Conservation (phyloP, 2,888 invertebrate genomes). For the Leucozona laternaria region DNA sequence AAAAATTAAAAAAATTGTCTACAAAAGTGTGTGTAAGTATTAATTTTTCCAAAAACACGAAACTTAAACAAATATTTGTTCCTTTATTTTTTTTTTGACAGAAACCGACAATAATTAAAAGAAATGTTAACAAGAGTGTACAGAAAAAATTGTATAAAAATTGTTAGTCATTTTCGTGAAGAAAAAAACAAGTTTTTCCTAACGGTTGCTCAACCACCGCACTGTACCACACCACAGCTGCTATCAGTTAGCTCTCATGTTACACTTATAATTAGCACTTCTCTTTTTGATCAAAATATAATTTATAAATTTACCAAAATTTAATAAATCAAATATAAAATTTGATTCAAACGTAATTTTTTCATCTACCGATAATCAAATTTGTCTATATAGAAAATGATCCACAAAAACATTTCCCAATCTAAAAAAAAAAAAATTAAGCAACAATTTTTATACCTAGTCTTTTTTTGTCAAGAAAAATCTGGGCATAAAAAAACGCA, state of each 20-base stretch:
- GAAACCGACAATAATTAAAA: no score
- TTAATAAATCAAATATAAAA: not conserved
- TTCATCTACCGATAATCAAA: not conserved
- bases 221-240: not conserved
- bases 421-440: not conserved
- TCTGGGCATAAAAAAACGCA: not conserved
- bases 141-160: not conserved
- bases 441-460: not conserved
- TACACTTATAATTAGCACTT: not conserved
- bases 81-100: no score
- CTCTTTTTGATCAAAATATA: not conserved
- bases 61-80: no score
- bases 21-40: no score
- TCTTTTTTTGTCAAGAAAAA: not conserved
- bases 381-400: not conserved
- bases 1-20: no score
- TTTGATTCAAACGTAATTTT: not conserved
- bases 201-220: not conserved
- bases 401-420: not conserved
- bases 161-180: not conserved
- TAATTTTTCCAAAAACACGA: no score
- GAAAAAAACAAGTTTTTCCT: not conserved
- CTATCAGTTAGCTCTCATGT: not conserved
- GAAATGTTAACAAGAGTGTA: no score
- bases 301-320: not conserved